A percentile compares a stretch with the other conserved stretches of the same genome.
Evolutionary conservation across 1,140 invertebrate species (phyloP).

Genomic region (Leguminivora glycinivorella): DNA sequence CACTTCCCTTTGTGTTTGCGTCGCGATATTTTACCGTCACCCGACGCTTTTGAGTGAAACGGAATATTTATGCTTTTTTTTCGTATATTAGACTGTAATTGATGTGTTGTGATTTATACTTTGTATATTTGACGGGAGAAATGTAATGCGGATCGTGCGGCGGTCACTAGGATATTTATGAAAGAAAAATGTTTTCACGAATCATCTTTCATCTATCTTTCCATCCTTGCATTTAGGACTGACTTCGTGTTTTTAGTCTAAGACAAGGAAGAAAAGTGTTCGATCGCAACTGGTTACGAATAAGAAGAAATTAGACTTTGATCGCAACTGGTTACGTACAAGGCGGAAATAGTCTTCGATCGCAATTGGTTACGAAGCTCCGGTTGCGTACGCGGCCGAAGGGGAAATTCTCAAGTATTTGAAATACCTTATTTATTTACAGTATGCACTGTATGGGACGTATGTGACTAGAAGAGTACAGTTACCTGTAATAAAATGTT

Average conservation of each 20-base stretch:
- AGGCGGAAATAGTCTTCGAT: no score
- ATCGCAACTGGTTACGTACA: no score
- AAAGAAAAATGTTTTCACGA: neutral
- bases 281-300: no score
- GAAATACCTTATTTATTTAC: no score
- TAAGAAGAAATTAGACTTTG: no score
- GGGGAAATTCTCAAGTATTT: no score
- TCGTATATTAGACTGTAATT: constrained; percentile 41
- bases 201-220: constrained; percentile 12
- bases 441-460: neutral
- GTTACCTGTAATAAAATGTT: no score
- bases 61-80: constrained; percentile 45
- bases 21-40: constrained; percentile 36
- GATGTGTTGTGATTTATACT: constrained; percentile 10
- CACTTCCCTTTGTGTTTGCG: constrained; percentile 29
- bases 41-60: constrained; percentile 11
- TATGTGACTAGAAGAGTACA: neutral
- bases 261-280: no score
- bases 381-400: no score
- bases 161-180: neutral
- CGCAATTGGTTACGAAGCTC: no score
- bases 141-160: neutral
- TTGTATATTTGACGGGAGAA: neutral
- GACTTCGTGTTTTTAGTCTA: neutral
- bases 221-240: constrained; percentile 25